Conservation (phyloP, 2,888 invertebrate species). For the Cantharis nigra region DNA sequence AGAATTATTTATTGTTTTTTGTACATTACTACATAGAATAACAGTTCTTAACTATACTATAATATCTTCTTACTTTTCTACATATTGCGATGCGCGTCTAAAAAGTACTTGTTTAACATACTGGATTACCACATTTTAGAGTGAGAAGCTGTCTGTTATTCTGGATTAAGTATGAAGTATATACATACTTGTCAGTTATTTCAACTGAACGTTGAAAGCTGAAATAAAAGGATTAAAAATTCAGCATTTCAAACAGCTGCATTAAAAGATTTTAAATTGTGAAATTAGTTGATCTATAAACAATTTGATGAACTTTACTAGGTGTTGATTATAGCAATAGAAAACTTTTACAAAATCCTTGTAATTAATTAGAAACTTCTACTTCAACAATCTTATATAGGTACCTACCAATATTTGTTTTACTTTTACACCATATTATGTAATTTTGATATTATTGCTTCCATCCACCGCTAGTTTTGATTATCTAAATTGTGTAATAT, state of each 20-base stretch:
- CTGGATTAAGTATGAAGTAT: slow-evolving; percentile 6
- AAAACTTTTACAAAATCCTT: background rate
- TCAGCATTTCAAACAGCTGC: slow-evolving; percentile 18
- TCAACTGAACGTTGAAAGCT: slow-evolving; percentile 6
- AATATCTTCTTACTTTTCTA: background rate
- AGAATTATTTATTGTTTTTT: slow-evolving; percentile 32
- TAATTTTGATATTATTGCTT: background rate
- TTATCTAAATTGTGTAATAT: background rate
- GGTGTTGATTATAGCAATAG: background rate
- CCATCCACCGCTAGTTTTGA: background rate
- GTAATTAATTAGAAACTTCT: background rate
- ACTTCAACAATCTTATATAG: background rate
- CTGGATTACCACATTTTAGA: background rate
- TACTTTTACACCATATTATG: background rate
- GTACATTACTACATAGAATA: background rate
- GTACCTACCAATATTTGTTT: background rate
- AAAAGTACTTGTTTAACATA: background rate
- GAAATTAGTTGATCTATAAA: slow-evolving; percentile 5
- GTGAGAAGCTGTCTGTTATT: background rate
- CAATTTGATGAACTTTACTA: slow-evolving; percentile 10
- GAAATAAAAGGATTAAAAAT: slow-evolving; percentile 12
- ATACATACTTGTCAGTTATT: slow-evolving; percentile 10
- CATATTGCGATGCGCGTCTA: background rate
- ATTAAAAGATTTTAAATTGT: slow-evolving; percentile 11
- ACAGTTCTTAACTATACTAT: background rate